Evolutionary conservation across 2,797 vertebrate genomes (phyloP).

Genomic region (Mormyrus proboscirostris): DNA sequence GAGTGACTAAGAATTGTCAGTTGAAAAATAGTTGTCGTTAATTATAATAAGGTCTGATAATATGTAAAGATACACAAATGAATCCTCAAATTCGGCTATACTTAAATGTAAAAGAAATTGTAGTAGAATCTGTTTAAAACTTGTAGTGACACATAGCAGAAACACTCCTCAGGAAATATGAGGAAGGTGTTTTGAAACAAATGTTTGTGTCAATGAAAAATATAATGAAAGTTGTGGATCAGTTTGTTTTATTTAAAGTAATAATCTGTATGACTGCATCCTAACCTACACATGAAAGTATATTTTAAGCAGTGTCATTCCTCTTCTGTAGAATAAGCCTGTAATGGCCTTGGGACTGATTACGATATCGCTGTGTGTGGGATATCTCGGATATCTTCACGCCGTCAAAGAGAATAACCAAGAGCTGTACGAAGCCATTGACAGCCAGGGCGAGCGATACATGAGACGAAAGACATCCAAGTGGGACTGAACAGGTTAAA

Average conservation of each 20-base stretch:
- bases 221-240: neutral
- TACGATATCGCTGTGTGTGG: constrained; percentile 76
- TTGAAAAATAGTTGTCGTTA: neutral
- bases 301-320: constrained; percentile 17
- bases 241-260: neutral
- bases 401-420: constrained; percentile 77
- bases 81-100: neutral
- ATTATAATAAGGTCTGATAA: neutral
- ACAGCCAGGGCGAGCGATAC: constrained; percentile 75
- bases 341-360: constrained; percentile 85
- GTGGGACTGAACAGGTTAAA: constrained; percentile 74
- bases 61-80: neutral
- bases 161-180: neutral
- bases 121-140: neutral
- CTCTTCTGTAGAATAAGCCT: constrained; percentile 77
- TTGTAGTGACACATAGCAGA: neutral
- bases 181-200: neutral
- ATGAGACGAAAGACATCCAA: constrained; percentile 81
- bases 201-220: neutral
- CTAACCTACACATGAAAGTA: neutral
- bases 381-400: constrained; percentile 86
- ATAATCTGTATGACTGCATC: neutral
- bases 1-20: neutral
- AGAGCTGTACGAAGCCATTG: constrained; percentile 79
- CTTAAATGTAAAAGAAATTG: neutral